phyloP scores from a whole-genome alignment of 1,140 invertebrate genomes.

The Trypoxylus dichotomus region DNA sequence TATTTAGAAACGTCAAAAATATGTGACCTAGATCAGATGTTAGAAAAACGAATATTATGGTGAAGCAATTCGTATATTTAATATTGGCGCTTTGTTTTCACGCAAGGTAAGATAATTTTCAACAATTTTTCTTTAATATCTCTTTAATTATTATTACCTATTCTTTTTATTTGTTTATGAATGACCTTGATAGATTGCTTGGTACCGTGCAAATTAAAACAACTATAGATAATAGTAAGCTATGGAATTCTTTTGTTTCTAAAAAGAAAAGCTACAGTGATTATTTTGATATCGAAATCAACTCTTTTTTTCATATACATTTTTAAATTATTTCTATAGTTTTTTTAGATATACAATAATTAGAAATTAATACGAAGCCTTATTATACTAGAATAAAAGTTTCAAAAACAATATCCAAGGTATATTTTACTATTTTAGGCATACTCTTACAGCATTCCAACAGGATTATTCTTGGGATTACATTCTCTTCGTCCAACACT shows the following conservation, averaged over 20 bases:
- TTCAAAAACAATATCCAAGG: background rate
- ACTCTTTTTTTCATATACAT: too few relatives aligned
- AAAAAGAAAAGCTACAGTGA: too few relatives aligned
- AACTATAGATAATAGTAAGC: too few relatives aligned
- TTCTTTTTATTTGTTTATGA: too few relatives aligned
- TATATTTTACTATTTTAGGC: background rate
- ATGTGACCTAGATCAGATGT: background rate
- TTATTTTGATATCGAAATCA: too few relatives aligned
- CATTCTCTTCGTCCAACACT: slow-evolving; percentile 78
- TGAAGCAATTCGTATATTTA: background rate
- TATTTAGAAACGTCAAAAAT: background rate
- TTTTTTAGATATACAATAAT: too few relatives aligned
- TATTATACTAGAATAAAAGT: too few relatives aligned
- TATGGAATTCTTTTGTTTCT: too few relatives aligned
- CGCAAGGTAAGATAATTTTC: background rate
- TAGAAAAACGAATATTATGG: background rate
- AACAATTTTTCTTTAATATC: background rate
- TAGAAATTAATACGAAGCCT: too few relatives aligned
- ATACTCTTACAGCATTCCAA: background rate
- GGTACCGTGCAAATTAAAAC: too few relatives aligned
- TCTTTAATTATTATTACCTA: background rate
- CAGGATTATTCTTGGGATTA: slow-evolving; percentile 66
- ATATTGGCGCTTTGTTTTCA: background rate
- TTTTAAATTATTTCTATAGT: too few relatives aligned
- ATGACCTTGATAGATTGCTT: too few relatives aligned